Evolutionary conservation across 2,888 invertebrate genomes (phyloP), one percentile per base, ranked within the genome.

Genomic region (Ennomos fuscantarius): DNA sequence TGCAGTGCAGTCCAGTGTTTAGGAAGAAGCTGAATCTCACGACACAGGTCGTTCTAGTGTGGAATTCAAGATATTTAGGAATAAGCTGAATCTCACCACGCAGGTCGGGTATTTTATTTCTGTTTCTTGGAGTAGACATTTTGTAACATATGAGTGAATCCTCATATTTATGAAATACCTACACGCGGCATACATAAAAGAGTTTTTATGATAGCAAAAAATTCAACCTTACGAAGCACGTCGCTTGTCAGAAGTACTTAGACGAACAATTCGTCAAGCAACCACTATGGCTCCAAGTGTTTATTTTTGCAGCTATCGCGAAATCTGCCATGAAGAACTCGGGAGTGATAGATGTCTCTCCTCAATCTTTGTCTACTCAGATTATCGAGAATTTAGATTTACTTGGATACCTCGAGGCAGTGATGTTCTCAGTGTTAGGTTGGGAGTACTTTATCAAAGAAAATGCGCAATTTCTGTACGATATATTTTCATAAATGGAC

Each of bases 341-440:
- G 65, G 34, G 70, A 69, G 74, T 83, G 84, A 86, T 83, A 78
- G 80, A 86, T 86, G 79, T 69, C 64, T 63, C 73, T 75, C 70
- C 74, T 86, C 82, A 79, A 82, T 86, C 86, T 81, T 79, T 80
- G 84, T 84, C 86, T 74, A 63, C 72, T 77, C 65, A 77, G 81
- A 81, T 86, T 83, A 83, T 84, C 80, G 78, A 76, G 76, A 79
- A 77, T 79, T 80, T 75, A 78, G 69, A 69, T 68, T 69, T 71
- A 72, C 72, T 65, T 51, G 57, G 62, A 62, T 54, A 52, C 60
- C 58, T 67, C 62, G 64, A 62, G 62, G 46, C 64, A 51, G 66
- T 63, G 60, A 68, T 71, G 58, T 49, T 49, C 45, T 45, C 49
- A 34, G 49, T 59, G 58, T 46, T 46, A 44, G 41, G 53, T 54